Evolutionary conservation across 2,797 vertebrate species (phyloP), one percentile per base, ranked within the genome.

Genomic region (Argyrosomus regius): DNA sequence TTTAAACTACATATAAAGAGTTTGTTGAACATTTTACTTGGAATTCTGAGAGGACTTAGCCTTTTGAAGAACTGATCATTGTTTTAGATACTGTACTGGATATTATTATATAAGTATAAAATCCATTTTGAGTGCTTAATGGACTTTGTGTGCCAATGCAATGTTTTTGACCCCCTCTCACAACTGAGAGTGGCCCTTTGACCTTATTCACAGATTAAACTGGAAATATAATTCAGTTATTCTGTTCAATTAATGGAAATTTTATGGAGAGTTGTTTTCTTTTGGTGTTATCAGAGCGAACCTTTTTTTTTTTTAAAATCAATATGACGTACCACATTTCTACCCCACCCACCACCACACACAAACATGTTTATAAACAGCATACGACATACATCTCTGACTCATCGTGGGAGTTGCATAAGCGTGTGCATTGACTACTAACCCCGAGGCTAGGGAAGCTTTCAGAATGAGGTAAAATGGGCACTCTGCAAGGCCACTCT

Each of bases 401-500:
- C 71, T 88, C 81, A 82, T 78, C 64, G 75, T 81, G 63, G 70
- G 66, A 76, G 62, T 61, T 6, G 13, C 45, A 68, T 77, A 54
- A 9, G 31, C 43, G 31, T 78, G 81, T 70, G 68, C 64, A 39
- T 61, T 26, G 41, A 63, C 73, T 74, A 3, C 31, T 68, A 61
- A 74, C 48, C 75, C 83, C 49, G 28, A 71, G 54, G 67, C 45
- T 41, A 58, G 72, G 67, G 66, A 79, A 78, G 77, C 73, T 81
- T 66, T 82, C 69, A 65, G 31, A 53, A 39, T 78, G 61, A 78
- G 77, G 76, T 45, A 54, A 64, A 80, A 66, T n/a, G 35, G 52
- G 46, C 28, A 75, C 56, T 69, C n/a, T 76, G 41, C 75, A 86
- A 77, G 78, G 83, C 81, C 65, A 57, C 63, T 72, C 61, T 78